Percentiles rank a stretch among this genome's conserved stretches.
Evolutionary conservation across 2,797 vertebrate genomes (phyloP).

Genomic region (Sphenodon punctatus): DNA sequence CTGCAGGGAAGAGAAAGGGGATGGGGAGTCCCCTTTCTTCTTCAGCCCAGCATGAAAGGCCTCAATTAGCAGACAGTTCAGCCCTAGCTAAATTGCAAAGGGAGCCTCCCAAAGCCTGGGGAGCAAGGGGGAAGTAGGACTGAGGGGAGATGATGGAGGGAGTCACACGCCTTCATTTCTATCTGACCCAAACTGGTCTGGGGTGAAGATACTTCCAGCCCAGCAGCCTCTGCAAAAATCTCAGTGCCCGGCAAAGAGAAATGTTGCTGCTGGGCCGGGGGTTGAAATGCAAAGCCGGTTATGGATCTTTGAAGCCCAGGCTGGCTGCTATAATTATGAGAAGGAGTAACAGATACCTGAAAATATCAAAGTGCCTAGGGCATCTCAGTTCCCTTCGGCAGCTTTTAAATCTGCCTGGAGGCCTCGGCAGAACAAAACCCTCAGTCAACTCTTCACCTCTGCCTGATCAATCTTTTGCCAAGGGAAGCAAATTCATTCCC

Average conservation of each 20-base stretch:
- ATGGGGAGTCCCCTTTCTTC: background rate
- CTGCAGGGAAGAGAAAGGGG: too few species aligned
- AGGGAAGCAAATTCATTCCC: background rate
- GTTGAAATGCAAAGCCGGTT: rapidly evolving
- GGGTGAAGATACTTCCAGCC: too few species aligned
- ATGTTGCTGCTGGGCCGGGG: too few species aligned
- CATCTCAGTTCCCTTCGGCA: background rate
- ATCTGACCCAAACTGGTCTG: too few species aligned
- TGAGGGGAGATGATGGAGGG: too few species aligned
- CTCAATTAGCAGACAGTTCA: constrained; percentile 61
- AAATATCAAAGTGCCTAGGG: background rate
- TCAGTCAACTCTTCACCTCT: constrained; percentile 38
- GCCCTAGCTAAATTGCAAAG: constrained; percentile 32
- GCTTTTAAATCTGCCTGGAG: background rate
- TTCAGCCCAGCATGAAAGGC: constrained; percentile 54
- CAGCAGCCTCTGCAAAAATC: too few species aligned
- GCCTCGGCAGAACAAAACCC: background rate
- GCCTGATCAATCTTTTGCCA: constrained; percentile 49
- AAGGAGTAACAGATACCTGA: background rate
- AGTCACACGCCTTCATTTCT: too few species aligned
- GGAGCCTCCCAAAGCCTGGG: background rate
- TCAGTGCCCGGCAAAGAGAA: background rate
- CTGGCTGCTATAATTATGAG: background rate
- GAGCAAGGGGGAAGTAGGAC: too few species aligned
- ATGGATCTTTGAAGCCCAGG: rapidly evolving